Evolutionary conservation across 2,888 invertebrate genomes (phyloP), one percentile per base, ranked within the genome.

Genomic region (Leptinotarsa juncta): DNA sequence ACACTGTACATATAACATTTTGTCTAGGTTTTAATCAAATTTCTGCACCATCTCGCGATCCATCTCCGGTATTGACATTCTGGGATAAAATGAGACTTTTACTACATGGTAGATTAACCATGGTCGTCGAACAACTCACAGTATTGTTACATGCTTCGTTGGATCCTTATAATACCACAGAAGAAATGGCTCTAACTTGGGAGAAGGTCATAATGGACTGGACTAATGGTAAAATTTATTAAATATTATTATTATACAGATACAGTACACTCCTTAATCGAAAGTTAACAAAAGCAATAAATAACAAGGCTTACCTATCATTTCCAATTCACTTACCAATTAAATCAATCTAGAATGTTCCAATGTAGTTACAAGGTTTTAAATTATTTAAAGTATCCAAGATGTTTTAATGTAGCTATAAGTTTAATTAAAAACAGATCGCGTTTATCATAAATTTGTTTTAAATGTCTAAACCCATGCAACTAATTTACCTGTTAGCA

Each of bases 131-230:
- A 82, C 95, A 95, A 85, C 91, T 98, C 87, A 97, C 97, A 0
- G 95, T 98, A 53, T 89, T 98, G 53, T 90, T 99, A 76, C 98
- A 98, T 86, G 98, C 98, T 4, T 98, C 98, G 0, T 90, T 97
- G 15, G 98, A 99, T 89, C 99, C 99, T 0, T 99, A 99, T 88
- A 99, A 99, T 86, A 97, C 97, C 4, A 99, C 99, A 0, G 99
- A 99, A 88, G 96, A 99, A 89, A 98, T 99, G 96, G 99, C 99
- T 88, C 91, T 98, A 78, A 96, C 96, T 0, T 99, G 99, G 98
- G 94, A 93, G 55, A 94, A 96, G 82, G 92, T 98, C 4, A 94
- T 95, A 50, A 93, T 99, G 85, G 97, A 99, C 83, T 99, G 99
- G 98, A 97, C 97, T 0, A 96, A 97, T 86, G 97, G 96, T 91